Evolutionary conservation across 2,113 vertebrate genomes (phyloP), one percentile per base, ranked within the genome.

Genomic region (Megaceryle torquata): DNA sequence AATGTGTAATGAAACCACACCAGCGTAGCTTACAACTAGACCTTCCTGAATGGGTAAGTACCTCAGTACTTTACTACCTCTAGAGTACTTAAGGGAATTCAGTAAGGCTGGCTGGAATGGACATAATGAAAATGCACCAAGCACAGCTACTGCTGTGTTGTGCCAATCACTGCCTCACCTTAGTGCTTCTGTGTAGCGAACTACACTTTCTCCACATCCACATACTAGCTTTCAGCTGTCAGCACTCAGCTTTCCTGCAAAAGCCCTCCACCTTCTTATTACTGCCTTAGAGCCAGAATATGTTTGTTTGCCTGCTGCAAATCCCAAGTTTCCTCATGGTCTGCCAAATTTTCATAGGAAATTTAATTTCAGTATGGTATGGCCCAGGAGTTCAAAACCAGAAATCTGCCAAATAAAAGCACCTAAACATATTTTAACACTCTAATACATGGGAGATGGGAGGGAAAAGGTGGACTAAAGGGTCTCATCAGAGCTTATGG

Each of bases 21-120:
- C 60, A 85, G 57, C 8, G 37, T 72, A 83, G 46, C 46, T 95
- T 95, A 77, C 82, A 92, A 91, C 82, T 89, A 91, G 88, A 89
- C 22, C 13, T 97, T 96, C 91, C 56, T 92, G 93, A 93, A 90
- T 65, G 86, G 69, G 19, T 96, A 97, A 95, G 33, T 70, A 90
- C 33, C 56, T 94, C n/a, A 48, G 84, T 65, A 89, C 82, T 93
- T 97, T 91, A 80, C 37, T 84, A 83, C 91, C 82, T 88, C 82
- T 69, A 41, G 81, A 94, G 80, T 86, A 31, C 82, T 92, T 43
- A 88, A 72, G 83, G 65, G 63, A 96, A 94, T 97, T 96, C 85
- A 91, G 17, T 96, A 85, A 93, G 65, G 8, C 56, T 95, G 50
- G 41, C 79, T 79, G 21, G 11, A 94, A 92, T 31, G 44, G 50